These are phyloP conservation scores for Drosophila orosa DNA, from an alignment of 1,140 invertebrate genomes.

Conservation along the genomic window DNA sequence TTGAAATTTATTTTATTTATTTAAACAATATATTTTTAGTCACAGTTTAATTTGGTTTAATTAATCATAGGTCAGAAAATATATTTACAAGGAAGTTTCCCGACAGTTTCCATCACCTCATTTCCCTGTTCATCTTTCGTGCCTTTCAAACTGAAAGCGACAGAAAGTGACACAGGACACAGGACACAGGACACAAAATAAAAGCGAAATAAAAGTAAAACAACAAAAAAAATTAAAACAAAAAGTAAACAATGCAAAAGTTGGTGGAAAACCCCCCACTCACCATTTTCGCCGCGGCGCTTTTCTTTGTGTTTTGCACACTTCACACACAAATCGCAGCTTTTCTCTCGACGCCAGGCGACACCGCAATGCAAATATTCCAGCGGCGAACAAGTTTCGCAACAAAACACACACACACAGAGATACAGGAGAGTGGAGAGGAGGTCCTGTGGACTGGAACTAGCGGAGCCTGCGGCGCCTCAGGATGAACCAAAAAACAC, in stretches of 20 bases:
- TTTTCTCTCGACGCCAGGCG: slow-evolving; percentile 39
- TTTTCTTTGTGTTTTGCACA: slow-evolving; percentile 43
- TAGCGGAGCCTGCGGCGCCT: slow-evolving; percentile 43
- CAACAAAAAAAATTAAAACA: slow-evolving; percentile 57
- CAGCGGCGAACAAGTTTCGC: slow-evolving; percentile 51
- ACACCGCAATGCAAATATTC: slow-evolving; percentile 77
- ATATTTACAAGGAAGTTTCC: not conserved
- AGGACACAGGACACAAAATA: slow-evolving; percentile 22
- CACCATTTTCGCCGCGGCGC: slow-evolving; percentile 33
- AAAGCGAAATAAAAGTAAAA: slow-evolving; percentile 23
- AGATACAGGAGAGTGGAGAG: slow-evolving; percentile 23
- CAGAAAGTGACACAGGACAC: slow-evolving; percentile 23
- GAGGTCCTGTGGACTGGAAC: slow-evolving; percentile 16
- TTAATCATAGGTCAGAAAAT: not conserved
- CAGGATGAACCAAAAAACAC: slow-evolving; percentile 65
- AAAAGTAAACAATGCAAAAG: slow-evolving; percentile 74
- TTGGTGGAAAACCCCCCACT: slow-evolving; percentile 32
- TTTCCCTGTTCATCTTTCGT: not conserved
- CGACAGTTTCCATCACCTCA: not conserved
- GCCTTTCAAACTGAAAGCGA: slow-evolving; percentile 52
- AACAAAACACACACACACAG: slow-evolving; percentile 15
- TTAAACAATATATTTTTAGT: not conserved
- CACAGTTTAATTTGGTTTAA: not conserved
- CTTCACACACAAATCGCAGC: slow-evolving; percentile 63
- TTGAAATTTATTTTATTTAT: too few relatives aligned